Conservation (phyloP, 2,113 vertebrate genomes). For the Delphinus delphis region DNA sequence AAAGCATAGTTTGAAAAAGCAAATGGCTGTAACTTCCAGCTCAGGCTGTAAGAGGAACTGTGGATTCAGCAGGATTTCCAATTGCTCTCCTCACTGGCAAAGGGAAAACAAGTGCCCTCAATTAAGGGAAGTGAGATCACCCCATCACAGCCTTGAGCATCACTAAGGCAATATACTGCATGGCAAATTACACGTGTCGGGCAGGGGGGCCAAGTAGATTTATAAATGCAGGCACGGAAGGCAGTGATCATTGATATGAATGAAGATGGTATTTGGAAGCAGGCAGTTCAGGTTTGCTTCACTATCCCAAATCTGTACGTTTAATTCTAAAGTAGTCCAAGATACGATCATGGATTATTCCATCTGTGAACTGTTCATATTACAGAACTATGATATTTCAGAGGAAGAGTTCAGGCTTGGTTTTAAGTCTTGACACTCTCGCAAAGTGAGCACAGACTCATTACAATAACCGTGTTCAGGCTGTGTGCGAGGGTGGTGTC, state of each 20-base stretch:
- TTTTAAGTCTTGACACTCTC: constrained; percentile 46
- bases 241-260: neutral
- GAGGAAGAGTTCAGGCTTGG: constrained; percentile 49
- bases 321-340: constrained; percentile 7
- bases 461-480: constrained; percentile 3
- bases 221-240: constrained; percentile 25
- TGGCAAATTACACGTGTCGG: constrained; percentile 38
- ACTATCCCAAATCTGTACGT: neutral
- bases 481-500: neutral
- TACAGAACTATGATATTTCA: neutral
- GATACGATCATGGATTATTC: constrained; percentile 17
- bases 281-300: neutral
- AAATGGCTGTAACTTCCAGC: neutral
- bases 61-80: constrained; percentile 56
- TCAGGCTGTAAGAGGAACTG: neutral
- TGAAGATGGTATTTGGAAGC: constrained; percentile 51
- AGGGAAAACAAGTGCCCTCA: constrained; percentile 36
- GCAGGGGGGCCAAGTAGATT: constrained; percentile 13
- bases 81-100: constrained; percentile 15
- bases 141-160: constrained; percentile 41
- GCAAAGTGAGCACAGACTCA: constrained; percentile 28
- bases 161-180: neutral
- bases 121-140: constrained; percentile 41
- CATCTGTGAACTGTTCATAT: neutral
- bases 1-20: constrained; percentile 24